A percentile compares a stretch with the other conserved stretches of the same genome.
These are phyloP conservation scores for Etheostoma nigrum DNA, from an alignment of 2,797 vertebrate species.

Conservation along the genomic window DNA sequence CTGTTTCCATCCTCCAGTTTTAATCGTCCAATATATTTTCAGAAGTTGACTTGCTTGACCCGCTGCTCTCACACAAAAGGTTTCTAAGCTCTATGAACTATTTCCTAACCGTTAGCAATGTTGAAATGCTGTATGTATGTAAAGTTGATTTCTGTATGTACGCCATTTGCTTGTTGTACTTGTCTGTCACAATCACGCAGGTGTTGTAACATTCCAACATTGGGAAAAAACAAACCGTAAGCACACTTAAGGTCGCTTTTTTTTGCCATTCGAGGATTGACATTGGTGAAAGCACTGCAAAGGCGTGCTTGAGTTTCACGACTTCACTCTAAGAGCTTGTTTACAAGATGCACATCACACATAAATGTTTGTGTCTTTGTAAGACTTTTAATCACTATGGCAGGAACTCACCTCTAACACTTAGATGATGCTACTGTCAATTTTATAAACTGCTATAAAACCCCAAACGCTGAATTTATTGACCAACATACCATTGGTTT, in stretches of 20 bases:
- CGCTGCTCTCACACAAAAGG: conserved; percentile 76
- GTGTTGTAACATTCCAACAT: conserved; percentile 73
- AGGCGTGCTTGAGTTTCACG: conserved; percentile 53
- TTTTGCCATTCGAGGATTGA: conserved; percentile 36
- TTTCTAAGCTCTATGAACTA: conserved; percentile 77
- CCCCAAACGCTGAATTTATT: conserved; percentile 28
- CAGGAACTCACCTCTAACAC: conserved; percentile 60
- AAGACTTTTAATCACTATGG: conserved; percentile 56
- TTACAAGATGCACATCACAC: conserved; percentile 77
- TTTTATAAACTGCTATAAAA: conserved; percentile 60
- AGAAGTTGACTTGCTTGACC: conserved; percentile 77
- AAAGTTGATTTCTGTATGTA: conserved; percentile 68
- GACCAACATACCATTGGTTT: conserved; percentile 11
- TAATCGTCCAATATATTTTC: conserved; percentile 76
- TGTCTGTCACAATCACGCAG: conserved; percentile 65
- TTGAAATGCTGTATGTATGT: conserved; percentile 53
- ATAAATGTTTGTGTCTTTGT: conserved; percentile 63
- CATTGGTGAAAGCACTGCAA: conserved; percentile 39
- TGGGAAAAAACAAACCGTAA: conserved; percentile 73
- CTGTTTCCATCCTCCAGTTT: conserved; percentile 69
- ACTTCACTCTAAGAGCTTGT: conserved; percentile 75
- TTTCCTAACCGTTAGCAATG: conserved; percentile 71
- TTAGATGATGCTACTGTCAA: conserved; percentile 43
- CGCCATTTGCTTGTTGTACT: conserved; percentile 72
- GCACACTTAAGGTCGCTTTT: conserved; percentile 75